Base-by-base conservation (phyloP, 2,797 vertebrate species). In the Helostoma temminkii region DNA sequence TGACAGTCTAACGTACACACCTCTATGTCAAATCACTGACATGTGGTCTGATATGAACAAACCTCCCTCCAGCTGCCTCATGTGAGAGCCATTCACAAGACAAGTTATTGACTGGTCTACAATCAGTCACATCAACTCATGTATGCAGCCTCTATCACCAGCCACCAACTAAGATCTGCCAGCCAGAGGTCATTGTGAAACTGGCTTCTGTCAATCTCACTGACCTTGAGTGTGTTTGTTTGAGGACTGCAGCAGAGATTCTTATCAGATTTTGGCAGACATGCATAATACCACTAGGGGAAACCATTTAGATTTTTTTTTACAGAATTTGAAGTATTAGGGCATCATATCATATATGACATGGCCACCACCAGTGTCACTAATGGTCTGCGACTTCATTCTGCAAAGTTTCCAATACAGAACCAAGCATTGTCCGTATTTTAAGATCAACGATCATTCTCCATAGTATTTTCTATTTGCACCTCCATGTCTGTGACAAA, bases 201-300 rank as follows among this genome's bases (percentile, higher is more conserved):
- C 78, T 19, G 48, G 45, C 66, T 79, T 87, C 83, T 76, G 46
- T 47, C 5, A 12, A 21, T 37, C 66, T 53, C 57, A 62, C 70
- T 78, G 84, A 85, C 85, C 84, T 86, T 87, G 78, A 78, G 24
- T 59, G 52, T 71, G 71, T 74, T 81, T 79, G 74, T 83, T 81
- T 78, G 41, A 18, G 49, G 50, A 66, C 62, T 55, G 75, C 67
- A 59, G 62, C 64, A 77, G 56, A 80, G 82, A 85, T 83, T 71
- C 21, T 46, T 75, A 85, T 90, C 83, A 0, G 25, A 19, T 16
- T 19, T 59, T 63, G 57, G 70, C 70, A 67, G 60, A 71, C 10
- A 1, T 37, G 66, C 62, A 75, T 82, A 76, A 82, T 52, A 21
- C 67, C 46, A 67, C 45, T 37, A 49, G 37, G 57, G 43, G 65